Base-by-base conservation (phyloP, 1,140 invertebrate genomes). In the Oscheius sp. region DNA sequence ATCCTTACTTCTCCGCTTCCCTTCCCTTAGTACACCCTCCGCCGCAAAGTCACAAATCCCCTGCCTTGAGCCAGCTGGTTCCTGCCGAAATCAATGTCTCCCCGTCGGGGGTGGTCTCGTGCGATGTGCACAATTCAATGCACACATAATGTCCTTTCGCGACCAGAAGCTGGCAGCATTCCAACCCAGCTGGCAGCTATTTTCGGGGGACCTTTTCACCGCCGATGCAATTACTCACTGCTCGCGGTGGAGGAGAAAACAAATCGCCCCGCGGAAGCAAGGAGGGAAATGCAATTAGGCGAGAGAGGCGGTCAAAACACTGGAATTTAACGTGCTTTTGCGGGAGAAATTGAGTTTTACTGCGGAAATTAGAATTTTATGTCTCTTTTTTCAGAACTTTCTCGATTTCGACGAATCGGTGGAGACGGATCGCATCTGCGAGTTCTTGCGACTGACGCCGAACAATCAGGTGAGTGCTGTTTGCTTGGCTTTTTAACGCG, bases 351-450 rank as follows among this genome's bases (percentile, higher is more conserved):
- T 42, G 18, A 10, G 15, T 34, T 3, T 2, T 10, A 18, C 35
- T 42, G 1, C 18, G 23, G 1, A 23, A n/a, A 4, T 36, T 2
- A 23, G n/a, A 64, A 36, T 23, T 35, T 2, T 36, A 36, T 10
- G 13, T 7, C 7, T 2, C 23, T 2, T 1, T 69, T 76, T 76
- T 74, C 34, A 76, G 75, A 49, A 74, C 36, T 76, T 68, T 32
- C 31, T 62, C 23, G 75, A 76, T 45, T 76, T 76, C 46, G 75
- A 76, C 29, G 74, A 78, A 31, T 62, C 55, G 15, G 75, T 76
- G 15, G 75, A 76, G 59, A 67, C 65, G 18, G 72, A 76, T 23
- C 68, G 28, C 20, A 46, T 76, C 13, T 38, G 61, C 2, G 64
- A 75, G 29, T 76, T 76, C 29, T 34, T 76, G 20, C 29, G 61